A percentile compares a stretch with the other conserved stretches of the same genome.
Conservation (phyloP, 1,140 invertebrate genomes). For the Leptinotarsa lineolata region DNA sequence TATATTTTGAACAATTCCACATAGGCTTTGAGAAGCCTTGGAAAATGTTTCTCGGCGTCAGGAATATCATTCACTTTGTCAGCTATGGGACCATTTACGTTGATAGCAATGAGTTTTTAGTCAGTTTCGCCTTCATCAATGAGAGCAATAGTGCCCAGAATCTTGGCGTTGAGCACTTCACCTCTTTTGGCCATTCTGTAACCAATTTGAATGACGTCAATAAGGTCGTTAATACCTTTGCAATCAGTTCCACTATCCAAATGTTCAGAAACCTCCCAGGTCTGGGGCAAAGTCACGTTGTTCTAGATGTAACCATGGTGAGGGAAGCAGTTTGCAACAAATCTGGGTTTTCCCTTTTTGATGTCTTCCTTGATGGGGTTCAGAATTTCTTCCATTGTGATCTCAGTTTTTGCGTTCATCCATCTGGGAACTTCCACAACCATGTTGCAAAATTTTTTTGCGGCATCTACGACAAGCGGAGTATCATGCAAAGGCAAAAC, state of each 20-base stretch:
- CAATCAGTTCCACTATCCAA: constrained; percentile 86
- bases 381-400: constrained; percentile 83
- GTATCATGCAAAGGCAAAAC: constrained; percentile 98
- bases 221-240: constrained; percentile 98
- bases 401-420: constrained; percentile 99
- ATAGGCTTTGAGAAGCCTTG: constrained; percentile 91
- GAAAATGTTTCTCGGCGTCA: constrained; percentile 92
- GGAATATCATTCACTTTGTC: constrained; percentile 82
- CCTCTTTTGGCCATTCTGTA: constrained; percentile 79
- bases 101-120: constrained; percentile 96
- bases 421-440: constrained; percentile 98
- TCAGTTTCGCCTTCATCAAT: constrained; percentile 99
- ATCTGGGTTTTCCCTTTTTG: constrained; percentile 95
- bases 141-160: constrained; percentile 86
- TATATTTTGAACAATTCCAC: constrained; percentile 99
- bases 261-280: constrained; percentile 97
- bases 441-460: constrained; percentile 88
- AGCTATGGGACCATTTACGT: constrained; percentile 89
- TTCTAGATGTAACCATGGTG: constrained; percentile 99
- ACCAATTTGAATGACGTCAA: constrained; percentile 99
- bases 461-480: constrained; percentile 85
- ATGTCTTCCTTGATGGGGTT: constrained; percentile 99
- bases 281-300: constrained; percentile 98
- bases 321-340: constrained; percentile 96
- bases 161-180: constrained; percentile 88